Evolutionary conservation across 2,113 vertebrate genomes (phyloP), one percentile per base, ranked within the genome.

Genomic region (Ceuthmochares aereus): DNA sequence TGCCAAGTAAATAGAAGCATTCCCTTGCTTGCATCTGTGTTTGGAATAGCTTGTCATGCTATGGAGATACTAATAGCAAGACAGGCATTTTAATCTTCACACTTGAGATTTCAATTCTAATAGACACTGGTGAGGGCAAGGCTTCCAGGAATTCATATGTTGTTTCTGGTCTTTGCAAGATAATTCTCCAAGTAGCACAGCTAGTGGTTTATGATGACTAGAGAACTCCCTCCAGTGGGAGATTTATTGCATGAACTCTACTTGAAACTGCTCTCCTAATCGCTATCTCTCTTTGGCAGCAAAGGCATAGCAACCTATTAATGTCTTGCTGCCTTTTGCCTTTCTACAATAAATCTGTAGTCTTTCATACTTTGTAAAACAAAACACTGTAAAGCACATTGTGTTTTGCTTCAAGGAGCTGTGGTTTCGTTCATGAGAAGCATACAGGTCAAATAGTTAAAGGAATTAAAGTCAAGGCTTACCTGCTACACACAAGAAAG

Each of bases 221-320:
- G 59, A 94, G 75, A 94, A 84, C 95, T 95, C 97, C 97, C 97
- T 95, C 97, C 90, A 96, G 97, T 93, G 97, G 95, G 49, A 96
- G 81, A 93, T 91, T 77, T 93, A 92, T 79, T 94, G 66, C 69
- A 79, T 94, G 90, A 86, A 83, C 91, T 91, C 67, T 83, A 0
- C 47, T 80, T 62, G 64, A 83, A 96, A 70, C 32, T 45, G 22
- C n/a, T 74, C 32, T 78, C 40, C 56, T 45, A 29, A 55, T 15
- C 59, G 68, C 26, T 49, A 18, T 75, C 36, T 90, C n/a, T 42
- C 37, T 59, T 58, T 43, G 84, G 55, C 76, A 87, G 69, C 74
- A 92, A 78, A 96, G 60, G 32, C n/a, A 70, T 68, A 70, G 29
- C 32, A 69, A 64, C 8, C 78, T 83, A 70, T 64, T 88, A 62